These are phyloP conservation scores for Papilio helenus DNA, from an alignment of 1,140 invertebrate genomes.

Conservation along the genomic window DNA sequence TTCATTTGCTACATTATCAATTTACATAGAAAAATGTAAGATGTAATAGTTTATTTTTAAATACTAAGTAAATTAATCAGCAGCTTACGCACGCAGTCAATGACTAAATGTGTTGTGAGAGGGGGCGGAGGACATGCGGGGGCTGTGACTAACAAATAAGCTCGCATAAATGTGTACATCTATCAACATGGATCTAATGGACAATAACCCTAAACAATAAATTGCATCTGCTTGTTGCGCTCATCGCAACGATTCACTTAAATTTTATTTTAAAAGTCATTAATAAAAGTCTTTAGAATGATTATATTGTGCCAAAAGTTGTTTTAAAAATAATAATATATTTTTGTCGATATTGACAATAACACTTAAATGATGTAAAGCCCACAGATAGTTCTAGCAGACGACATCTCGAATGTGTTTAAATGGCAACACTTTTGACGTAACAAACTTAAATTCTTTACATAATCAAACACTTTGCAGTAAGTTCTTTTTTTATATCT, in stretches of 20 bases:
- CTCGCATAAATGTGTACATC: neutral
- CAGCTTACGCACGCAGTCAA: conserved; percentile 9
- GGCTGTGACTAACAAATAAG: conserved; percentile 23
- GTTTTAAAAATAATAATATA: neutral
- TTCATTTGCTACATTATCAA: too few species aligned
- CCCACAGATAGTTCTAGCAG: too few species aligned
- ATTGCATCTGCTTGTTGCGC: conserved; percentile 8
- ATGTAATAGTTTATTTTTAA: conserved; percentile 1
- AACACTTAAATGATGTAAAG: too few species aligned
- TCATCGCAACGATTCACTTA: neutral
- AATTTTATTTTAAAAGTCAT: neutral
- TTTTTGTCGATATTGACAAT: too few species aligned
- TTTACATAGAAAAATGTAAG: neutral
- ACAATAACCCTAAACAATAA: conserved; percentile 36
- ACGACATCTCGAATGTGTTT: too few species aligned
- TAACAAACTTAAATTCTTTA: neutral
- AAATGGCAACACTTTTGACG: neutral
- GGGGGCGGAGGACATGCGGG: conserved; percentile 1
- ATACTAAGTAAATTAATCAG: conserved; percentile 29
- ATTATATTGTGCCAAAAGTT: neutral
- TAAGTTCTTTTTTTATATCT: neutral
- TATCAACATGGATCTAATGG: conserved; percentile 33
- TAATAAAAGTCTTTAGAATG: neutral
- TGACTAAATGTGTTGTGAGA: conserved; percentile 19
- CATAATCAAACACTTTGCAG: neutral